A percentile compares a stretch with the other conserved stretches of the same genome.
Evolutionary conservation across 2,888 invertebrate species (phyloP).

Genomic region (Chymomyza amoena): DNA sequence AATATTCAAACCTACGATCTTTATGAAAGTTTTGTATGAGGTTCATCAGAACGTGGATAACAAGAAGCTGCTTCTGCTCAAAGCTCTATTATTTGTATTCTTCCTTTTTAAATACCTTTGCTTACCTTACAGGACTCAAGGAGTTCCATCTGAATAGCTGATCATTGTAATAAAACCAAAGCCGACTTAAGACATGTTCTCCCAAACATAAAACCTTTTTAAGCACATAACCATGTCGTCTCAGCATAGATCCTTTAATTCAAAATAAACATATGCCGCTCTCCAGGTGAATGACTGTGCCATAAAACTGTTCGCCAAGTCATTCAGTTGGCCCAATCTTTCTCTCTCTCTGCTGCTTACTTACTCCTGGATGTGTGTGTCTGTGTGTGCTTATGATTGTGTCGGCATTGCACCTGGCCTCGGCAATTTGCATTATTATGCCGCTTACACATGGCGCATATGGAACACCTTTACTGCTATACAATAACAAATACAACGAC

Average conservation of each 20-base stretch:
- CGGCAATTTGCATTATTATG: constrained; percentile 67
- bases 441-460: constrained; percentile 53
- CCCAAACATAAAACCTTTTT: background rate
- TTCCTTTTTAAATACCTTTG: too few species aligned
- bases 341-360: background rate
- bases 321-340: background rate
- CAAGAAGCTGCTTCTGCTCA: too few species aligned
- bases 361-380: background rate
- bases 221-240: background rate
- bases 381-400: constrained; percentile 23
- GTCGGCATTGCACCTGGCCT: constrained; percentile 73
- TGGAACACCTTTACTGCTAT: constrained; percentile 3
- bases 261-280: background rate
- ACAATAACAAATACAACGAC: background rate
- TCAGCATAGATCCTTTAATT: background rate
- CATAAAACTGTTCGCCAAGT: background rate
- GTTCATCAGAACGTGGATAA: too few species aligned
- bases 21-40: too few species aligned
- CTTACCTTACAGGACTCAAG: too few species aligned
- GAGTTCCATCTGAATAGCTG: too few species aligned
- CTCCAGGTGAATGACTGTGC: background rate
- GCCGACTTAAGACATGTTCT: background rate
- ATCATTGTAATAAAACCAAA: too few species aligned
- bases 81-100: too few species aligned
- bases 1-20: too few species aligned